phyloP scores from a whole-genome alignment of 2,888 invertebrate genomes.

The Dascillus cervinus region DNA sequence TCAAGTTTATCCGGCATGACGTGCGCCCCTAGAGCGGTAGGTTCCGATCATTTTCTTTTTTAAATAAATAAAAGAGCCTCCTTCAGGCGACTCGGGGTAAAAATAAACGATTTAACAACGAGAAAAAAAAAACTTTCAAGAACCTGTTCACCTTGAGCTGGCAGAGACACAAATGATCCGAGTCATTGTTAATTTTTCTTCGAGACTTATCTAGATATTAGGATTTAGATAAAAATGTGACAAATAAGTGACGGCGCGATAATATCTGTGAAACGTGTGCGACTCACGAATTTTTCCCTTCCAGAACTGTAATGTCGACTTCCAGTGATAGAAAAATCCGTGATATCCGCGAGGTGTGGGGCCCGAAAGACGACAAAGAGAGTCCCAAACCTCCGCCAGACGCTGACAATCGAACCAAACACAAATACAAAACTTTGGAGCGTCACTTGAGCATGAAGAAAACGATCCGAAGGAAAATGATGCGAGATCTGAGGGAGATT shows the following conservation, averaged over 20 bases:
- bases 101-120: conserved; percentile 7
- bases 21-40: too few species aligned
- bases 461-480: conserved; percentile 77
- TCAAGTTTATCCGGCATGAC: background rate
- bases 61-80: too few species aligned
- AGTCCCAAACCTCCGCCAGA: conserved; percentile 35
- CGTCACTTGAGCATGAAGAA: conserved; percentile 82
- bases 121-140: conserved; percentile 18
- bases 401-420: conserved; percentile 54
- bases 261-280: background rate
- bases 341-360: conserved; percentile 58
- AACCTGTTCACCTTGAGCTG: conserved; percentile 41
- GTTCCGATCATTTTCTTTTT: too few species aligned
- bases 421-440: conserved; percentile 68
- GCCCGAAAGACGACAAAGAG: conserved; percentile 37
- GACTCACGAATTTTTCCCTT: conserved; percentile 13
- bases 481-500: conserved; percentile 69
- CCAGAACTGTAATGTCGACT: conserved; percentile 48
- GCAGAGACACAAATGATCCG: conserved; percentile 30
- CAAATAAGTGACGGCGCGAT: conserved; percentile 11
- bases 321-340: conserved; percentile 61
- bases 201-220: conserved; percentile 9
- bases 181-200: conserved; percentile 9
- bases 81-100: too few species aligned
- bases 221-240: conserved; percentile 12